phyloP scores from a whole-genome alignment of 2,113 vertebrate genomes.

The Oreochromis tanganicae region DNA sequence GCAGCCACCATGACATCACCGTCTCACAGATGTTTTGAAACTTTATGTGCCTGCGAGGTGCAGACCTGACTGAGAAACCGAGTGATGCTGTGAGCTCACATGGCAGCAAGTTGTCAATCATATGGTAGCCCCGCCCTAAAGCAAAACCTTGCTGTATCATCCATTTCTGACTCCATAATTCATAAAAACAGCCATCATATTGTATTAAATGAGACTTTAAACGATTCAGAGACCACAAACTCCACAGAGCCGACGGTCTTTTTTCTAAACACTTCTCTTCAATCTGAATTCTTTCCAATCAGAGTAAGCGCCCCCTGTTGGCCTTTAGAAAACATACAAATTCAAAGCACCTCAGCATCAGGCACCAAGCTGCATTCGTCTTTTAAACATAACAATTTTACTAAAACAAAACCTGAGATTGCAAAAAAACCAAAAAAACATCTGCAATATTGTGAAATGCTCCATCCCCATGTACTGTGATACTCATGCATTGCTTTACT shows the following conservation, averaged over 20 bases:
- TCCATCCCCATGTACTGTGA: background rate
- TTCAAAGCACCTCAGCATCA: background rate
- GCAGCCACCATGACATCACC: background rate
- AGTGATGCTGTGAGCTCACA: accelerated
- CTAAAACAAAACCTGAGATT: background rate
- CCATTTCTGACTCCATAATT: background rate
- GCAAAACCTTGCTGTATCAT: background rate
- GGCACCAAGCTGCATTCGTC: background rate
- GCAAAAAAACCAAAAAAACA: background rate
- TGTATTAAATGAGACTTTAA: background rate
- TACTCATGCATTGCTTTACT: accelerated
- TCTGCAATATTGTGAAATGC: background rate
- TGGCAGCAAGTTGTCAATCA: background rate
- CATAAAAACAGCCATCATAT: accelerated
- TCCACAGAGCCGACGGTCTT: accelerated
- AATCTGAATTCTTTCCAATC: background rate
- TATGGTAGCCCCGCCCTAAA: background rate
- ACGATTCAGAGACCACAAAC: background rate
- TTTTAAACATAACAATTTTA: background rate
- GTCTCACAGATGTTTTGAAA: background rate
- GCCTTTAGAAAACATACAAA: background rate
- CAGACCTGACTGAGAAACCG: background rate
- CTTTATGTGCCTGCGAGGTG: accelerated
- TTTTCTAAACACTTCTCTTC: background rate
- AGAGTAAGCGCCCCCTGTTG: background rate